These are phyloP conservation scores for Ariolimax columbianus DNA, from an alignment of 2,888 invertebrate genomes.

Conservation along the genomic window DNA sequence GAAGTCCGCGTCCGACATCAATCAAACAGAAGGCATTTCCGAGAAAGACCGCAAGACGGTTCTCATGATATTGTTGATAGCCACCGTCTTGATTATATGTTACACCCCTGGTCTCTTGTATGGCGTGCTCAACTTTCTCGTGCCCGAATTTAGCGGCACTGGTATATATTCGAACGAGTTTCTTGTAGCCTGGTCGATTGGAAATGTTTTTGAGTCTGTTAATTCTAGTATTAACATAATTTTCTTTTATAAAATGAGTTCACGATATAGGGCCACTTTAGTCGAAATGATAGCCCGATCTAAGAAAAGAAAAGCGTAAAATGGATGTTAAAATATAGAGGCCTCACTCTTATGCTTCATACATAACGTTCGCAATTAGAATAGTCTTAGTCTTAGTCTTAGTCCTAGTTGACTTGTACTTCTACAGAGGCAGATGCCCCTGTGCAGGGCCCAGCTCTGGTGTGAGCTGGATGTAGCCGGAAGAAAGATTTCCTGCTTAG, in stretches of 20 bases:
- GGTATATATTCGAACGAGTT: conserved; percentile 10
- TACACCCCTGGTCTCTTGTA: conserved; percentile 6
- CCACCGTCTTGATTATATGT: not conserved
- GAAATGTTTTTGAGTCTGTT: conserved; percentile 8
- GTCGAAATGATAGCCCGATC: not conserved
- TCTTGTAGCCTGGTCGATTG: conserved; percentile 20
- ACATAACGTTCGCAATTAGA: too few relatives aligned
- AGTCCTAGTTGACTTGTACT: too few relatives aligned
- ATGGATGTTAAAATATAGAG: too few relatives aligned
- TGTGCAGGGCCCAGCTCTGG: too few relatives aligned
- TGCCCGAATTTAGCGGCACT: conserved; percentile 12
- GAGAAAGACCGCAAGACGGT: conserved; percentile 18
- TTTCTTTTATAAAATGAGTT: conserved; percentile 28
- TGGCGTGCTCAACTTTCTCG: not conserved
- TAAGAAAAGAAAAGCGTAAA: not conserved
- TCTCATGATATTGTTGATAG: conserved; percentile 8
- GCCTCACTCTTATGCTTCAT: too few relatives aligned
- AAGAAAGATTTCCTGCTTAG: too few relatives aligned
- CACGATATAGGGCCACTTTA: not conserved
- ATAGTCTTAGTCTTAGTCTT: too few relatives aligned
- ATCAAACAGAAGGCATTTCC: not conserved
- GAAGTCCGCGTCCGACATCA: not conserved
- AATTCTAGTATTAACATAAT: conserved; percentile 28
- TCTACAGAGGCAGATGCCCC: too few relatives aligned
- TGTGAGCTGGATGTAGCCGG: too few relatives aligned